phyloP scores from a whole-genome alignment of 2,888 invertebrate species.

The Archips crataeganus region DNA sequence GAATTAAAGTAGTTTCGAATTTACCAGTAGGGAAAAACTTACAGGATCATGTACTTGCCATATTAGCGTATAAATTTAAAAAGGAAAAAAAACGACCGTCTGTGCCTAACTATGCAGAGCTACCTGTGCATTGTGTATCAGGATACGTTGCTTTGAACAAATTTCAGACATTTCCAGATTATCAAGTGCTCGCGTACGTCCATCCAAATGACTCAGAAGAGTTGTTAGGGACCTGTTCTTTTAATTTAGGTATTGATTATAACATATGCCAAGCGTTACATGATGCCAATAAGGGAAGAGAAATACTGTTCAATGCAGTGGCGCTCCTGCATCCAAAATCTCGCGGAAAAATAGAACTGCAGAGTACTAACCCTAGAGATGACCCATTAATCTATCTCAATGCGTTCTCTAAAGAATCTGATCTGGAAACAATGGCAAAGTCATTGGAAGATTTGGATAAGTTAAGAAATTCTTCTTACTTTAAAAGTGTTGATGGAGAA shows the following conservation, averaged over 20 bases:
- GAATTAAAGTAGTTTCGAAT: slow-evolving; percentile 59
- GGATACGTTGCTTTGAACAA: slow-evolving; percentile 10
- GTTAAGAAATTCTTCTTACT: slow-evolving; percentile 3
- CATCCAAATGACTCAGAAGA: slow-evolving; percentile 3
- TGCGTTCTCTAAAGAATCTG: slow-evolving; percentile 11
- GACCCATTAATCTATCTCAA: slow-evolving; percentile 22
- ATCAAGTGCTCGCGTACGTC: slow-evolving; percentile 1
- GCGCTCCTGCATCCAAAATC: slow-evolving; percentile 26
- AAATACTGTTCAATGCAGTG: not conserved
- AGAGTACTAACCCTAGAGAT: slow-evolving; percentile 29
- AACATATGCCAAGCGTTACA: slow-evolving; percentile 11
- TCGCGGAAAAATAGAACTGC: slow-evolving; percentile 16
- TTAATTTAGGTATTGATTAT: slow-evolving; percentile 3
- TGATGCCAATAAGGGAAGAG: slow-evolving; percentile 22
- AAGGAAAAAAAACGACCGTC: slow-evolving; percentile 1
- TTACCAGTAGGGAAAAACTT: slow-evolving; percentile 68
- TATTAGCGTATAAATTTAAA: slow-evolving; percentile 15
- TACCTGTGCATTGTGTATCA: not conserved
- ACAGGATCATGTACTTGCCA: slow-evolving; percentile 61
- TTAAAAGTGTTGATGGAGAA: slow-evolving; percentile 54
- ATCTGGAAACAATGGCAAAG: slow-evolving; percentile 10
- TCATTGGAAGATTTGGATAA: slow-evolving; percentile 19
- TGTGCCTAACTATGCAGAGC: not conserved
- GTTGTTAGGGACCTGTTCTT: not conserved
- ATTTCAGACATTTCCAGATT: slow-evolving; percentile 19